These are phyloP conservation scores for Nipponia nippon DNA, from an alignment of 2,113 vertebrate species.

Conservation along the genomic window DNA sequence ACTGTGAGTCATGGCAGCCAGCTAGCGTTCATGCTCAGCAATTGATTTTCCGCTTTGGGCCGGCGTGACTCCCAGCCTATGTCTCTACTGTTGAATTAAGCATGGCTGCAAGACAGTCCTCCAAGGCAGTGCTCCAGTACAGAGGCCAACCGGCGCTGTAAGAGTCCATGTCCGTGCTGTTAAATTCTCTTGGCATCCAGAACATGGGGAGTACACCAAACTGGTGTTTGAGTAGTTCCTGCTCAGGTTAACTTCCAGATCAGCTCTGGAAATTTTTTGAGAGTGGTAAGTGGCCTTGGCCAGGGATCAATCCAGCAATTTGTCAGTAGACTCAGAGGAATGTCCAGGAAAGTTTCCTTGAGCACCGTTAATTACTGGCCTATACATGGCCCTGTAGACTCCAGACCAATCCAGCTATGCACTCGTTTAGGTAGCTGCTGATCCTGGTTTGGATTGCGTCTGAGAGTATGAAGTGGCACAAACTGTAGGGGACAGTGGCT, in stretches of 20 bases:
- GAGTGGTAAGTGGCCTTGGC: neutral
- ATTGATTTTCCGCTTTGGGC: neutral
- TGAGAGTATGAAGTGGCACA: accelerated
- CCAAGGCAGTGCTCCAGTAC: neutral
- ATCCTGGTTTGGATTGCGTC: neutral
- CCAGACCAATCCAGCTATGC: neutral
- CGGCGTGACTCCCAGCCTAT: neutral
- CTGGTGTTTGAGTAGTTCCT: neutral
- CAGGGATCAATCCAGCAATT: neutral
- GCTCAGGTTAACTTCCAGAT: neutral
- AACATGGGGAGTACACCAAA: neutral
- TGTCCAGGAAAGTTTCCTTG: neutral
- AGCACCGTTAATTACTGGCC: neutral
- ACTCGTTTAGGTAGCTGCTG: neutral
- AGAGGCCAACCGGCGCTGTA: neutral
- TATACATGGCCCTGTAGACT: neutral
- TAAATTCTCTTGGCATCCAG: neutral
- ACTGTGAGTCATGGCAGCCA: neutral
- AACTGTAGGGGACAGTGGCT: neutral
- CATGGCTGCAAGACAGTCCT: neutral
- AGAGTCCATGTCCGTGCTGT: accelerated
- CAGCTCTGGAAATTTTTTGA: neutral
- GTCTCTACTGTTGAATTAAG: neutral
- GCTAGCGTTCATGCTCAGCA: neutral
- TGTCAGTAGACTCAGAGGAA: neutral